Conservation (phyloP, 2,797 vertebrate genomes). For the Allobates femoralis region DNA sequence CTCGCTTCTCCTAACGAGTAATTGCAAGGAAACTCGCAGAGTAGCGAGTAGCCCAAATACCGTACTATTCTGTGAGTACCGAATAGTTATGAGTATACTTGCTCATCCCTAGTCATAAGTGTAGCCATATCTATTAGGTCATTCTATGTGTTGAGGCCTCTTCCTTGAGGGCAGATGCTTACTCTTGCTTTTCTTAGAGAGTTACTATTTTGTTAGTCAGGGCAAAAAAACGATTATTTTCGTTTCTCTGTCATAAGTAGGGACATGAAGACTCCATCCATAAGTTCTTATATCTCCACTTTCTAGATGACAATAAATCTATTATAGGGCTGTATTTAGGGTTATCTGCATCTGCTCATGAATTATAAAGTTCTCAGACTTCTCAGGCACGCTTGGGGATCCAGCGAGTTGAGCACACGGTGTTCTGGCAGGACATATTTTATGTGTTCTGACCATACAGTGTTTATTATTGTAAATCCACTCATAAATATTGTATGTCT, state of each 20-base stretch:
- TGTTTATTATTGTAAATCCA: constrained; percentile 25
- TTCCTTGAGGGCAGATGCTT: no score
- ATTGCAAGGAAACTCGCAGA: no score
- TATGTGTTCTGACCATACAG: not conserved
- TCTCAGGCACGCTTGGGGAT: not conserved
- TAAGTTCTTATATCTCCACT: not conserved
- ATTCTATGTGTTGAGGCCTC: no score
- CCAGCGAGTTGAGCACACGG: not conserved
- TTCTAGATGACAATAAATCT: not conserved
- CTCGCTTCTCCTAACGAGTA: no score
- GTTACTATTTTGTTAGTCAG: no score
- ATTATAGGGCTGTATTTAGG: not conserved
- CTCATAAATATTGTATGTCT: constrained; percentile 51
- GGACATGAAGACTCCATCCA: not conserved
- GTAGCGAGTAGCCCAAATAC: no score
- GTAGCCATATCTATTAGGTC: no score
- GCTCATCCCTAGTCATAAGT: no score
- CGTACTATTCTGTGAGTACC: no score
- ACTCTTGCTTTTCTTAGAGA: no score
- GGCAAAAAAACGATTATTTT: not conserved
- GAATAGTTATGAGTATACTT: no score
- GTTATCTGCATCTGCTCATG: not conserved
- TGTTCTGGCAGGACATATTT: constrained; percentile 2
- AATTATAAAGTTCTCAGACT: not conserved
- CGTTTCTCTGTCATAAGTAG: not conserved